Percentiles rank a stretch among this genome's conserved stretches.
Conservation (phyloP, 2,797 vertebrate species). For the Pseudocheirus occidentalis region DNA sequence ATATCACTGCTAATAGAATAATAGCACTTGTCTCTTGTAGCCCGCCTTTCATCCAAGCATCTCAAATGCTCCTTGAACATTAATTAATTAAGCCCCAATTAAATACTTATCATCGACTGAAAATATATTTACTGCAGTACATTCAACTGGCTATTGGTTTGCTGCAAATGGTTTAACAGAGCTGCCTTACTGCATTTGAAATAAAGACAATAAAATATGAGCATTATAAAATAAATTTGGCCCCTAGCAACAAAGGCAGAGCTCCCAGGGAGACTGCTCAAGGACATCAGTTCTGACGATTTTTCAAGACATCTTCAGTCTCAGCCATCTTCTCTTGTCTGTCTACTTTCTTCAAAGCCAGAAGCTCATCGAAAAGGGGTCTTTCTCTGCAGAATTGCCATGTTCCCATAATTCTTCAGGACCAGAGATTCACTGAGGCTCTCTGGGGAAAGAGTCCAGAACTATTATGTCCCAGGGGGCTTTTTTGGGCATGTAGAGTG, state of each 20-base stretch:
- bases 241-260: not conserved
- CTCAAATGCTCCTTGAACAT: conserved; percentile 13
- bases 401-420: not conserved
- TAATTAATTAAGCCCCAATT: conserved; percentile 37
- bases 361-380: not conserved
- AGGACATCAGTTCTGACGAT: not conserved
- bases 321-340: not conserved
- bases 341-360: not conserved
- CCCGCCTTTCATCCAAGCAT: not conserved
- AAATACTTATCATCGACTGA: conserved; percentile 33
- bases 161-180: not conserved
- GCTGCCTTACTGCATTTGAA: not conserved
- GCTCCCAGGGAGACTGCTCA: not conserved
- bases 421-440: not conserved
- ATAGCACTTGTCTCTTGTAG: not conserved
- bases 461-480: not conserved
- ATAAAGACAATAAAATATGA: too few relatives aligned
- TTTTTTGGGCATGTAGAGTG: not conserved
- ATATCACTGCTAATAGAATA: not conserved
- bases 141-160: not conserved
- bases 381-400: not conserved
- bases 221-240: not conserved
- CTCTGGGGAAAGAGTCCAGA: not conserved
- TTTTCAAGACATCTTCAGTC: not conserved
- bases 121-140: conserved; percentile 34